Evolutionary conservation across 2,113 vertebrate genomes (phyloP), one percentile per base, ranked within the genome.

Genomic region (Bos javanicus): DNA sequence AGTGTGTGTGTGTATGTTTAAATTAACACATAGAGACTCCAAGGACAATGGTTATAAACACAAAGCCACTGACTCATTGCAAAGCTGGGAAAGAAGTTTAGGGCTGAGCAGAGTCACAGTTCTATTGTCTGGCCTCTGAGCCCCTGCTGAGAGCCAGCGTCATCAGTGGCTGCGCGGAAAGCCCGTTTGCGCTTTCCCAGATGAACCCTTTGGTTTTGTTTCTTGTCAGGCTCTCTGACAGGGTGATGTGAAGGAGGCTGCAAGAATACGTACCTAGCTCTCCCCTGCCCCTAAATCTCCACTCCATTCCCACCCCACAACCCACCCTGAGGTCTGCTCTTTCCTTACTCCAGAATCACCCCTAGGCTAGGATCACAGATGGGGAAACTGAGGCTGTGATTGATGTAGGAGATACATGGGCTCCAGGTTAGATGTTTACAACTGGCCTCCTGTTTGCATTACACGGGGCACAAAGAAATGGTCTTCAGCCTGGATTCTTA

Each of bases 301-400:
- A 5, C 19, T 19, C 2, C 23, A 10, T n/a, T 36, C 3, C 30
- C 19, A 3, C 39, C 17, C 1, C 23, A 6, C 7, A 14, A 28
- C 36, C 21, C 39, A 7, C 62, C 1, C 15, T 17, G 56, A 30
- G 36, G 50, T 43, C 92, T 87, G 26, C 13, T 48, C 30, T 12
- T 74, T 48, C 82, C 80, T 39, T 39, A 17, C 46, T 81, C 67
- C 1, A 13, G 16, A 52, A 54, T 52, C 36, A 39, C 14, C 19
- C 43, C 15, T 30, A 17, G 64, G 26, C 56, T 14, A 26, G 15
- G 5, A 36, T 33, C 39, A n/a, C 56, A 91, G 91, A 33, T 17
- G 46, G 25, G 56, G 36, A 89, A 64, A 67, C 62, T 6, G 15
- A 43, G 74, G 81, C 71, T 43, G 30, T 30, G 81, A 64, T 3